Evolutionary conservation across 30 jellyfish, hydroid and myxozoan species (phyloP).

Genomic region (Aurelia aurita complex sp. Pacific): DNA sequence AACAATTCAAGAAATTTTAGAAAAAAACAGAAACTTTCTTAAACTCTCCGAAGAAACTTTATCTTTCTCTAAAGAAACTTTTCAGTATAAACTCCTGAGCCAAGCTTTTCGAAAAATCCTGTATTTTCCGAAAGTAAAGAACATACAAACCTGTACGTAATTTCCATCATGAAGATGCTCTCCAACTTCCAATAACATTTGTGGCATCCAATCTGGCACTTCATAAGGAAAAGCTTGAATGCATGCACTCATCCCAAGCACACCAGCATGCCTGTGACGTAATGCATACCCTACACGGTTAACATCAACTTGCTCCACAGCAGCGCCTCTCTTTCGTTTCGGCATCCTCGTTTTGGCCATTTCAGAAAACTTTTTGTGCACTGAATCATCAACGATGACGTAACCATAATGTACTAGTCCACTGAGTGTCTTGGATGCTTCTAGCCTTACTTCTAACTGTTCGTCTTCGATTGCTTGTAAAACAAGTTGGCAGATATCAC

Average conservation of each 20-base stretch:
- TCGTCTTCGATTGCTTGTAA: constrained; percentile 75
- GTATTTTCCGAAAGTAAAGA: no score
- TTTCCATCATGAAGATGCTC: constrained; percentile 88
- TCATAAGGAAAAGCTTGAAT: constrained; percentile 95
- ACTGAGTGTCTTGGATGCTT: constrained; percentile 86
- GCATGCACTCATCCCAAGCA: constrained; percentile 92
- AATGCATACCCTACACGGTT: constrained; percentile 43
- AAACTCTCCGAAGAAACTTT: no score
- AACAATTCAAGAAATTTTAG: no score
- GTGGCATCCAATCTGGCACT: constrained; percentile 98
- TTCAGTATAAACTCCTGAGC: no score
- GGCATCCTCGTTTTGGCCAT: constrained; percentile 89
- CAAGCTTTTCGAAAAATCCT: no score
- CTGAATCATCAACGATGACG: constrained; percentile 65
- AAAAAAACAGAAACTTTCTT: no score
- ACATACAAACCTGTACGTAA: constrained; percentile 70
- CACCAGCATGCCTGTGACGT: constrained; percentile 91
- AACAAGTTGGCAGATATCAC: constrained; percentile 67
- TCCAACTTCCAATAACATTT: constrained; percentile 87
- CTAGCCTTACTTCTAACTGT: constrained; percentile 93
- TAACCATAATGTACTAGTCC: constrained; percentile 96
- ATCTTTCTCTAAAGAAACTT: no score
- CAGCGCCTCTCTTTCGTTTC: constrained; percentile 63
- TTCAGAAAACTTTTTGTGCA: constrained; percentile 57
- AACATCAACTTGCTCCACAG: constrained; percentile 17